Conservation (phyloP, 2,113 vertebrate genomes). For the Gracilinanus agilis region DNA sequence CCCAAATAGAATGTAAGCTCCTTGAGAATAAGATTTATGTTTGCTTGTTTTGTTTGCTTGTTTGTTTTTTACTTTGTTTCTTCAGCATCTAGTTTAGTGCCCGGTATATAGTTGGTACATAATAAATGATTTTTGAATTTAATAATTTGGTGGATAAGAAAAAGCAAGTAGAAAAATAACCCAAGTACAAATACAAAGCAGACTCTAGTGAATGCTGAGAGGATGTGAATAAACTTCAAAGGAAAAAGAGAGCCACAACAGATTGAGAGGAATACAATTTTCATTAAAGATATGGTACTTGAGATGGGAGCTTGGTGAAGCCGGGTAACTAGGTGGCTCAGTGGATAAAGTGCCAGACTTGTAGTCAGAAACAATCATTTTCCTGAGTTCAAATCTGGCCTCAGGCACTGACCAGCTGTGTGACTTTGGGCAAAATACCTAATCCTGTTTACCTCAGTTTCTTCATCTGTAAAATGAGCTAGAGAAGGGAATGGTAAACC, state of each 20-base stretch:
- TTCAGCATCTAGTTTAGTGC: neutral
- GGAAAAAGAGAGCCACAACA: neutral
- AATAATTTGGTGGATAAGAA: neutral
- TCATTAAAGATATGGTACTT: neutral
- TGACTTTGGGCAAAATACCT: neutral
- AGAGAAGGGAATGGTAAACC: neutral
- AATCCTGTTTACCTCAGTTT: neutral
- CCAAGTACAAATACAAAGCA: neutral
- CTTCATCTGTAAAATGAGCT: neutral
- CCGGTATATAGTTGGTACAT: neutral
- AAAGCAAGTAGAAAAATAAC: neutral
- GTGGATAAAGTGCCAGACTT: neutral
- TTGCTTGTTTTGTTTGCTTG: too few relatives aligned
- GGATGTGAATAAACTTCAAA: neutral
- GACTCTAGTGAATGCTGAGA: neutral
- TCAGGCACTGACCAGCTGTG: neutral
- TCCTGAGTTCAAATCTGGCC: neutral
- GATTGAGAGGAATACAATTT: neutral
- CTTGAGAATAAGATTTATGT: neutral
- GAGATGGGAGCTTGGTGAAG: neutral
- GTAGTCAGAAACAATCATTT: neutral
- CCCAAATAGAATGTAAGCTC: neutral
- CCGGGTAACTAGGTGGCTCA: neutral
- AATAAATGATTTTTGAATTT: neutral
- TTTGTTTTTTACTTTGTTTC: neutral